Base-by-base conservation (phyloP, 2,888 invertebrate species). In the Myathropa florea region DNA sequence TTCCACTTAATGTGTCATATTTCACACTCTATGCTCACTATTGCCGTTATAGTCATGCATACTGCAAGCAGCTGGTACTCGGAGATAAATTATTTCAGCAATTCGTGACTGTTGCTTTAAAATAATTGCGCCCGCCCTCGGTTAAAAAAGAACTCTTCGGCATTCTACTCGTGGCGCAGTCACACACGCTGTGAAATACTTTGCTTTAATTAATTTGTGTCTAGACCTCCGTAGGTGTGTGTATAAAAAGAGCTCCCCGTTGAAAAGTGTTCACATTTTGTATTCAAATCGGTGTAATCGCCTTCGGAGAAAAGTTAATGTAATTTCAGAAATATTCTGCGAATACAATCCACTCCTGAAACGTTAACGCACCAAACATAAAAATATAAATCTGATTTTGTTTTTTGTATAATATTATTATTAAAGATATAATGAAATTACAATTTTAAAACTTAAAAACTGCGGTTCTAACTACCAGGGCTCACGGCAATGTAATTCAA, bases 31-130 rank as follows among this genome's bases (percentile, higher is more conserved):
- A 12, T 36, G 26, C 36, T 64, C 39, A 36, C 46, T 57, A 10
- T 14, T 39, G 53, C n/a, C 28, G 26, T 33, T 36, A 12, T 64
- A 64, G 57, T 26, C 26, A 55, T 53, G 18, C 61, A 67, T 39
- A 67, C 59, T 30, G 30, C n/a, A 81, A 57, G 67, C 83, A 78
- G 77, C 71, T 82, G 65, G 60, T 71, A 70, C 65, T 46, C 63
- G 1, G 60, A 77, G 59, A 71, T 71, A 53, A 77, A 65, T 77
- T 71, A 77, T 77, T 33, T 33, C 12, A 71, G 59, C 59, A 77
- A 72, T 72, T 78, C 67, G 67, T 78, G 61, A 63, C 67, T 78
- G 78, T 78, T 78, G 78, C 67, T 67, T 57, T 57, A 39, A 67
- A 82, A 71, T 71, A 83, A 67, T 67, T 72, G 60, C 55, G 10